phyloP scores from a whole-genome alignment of 2,888 invertebrate genomes.

The Dexiosoma caninum region DNA sequence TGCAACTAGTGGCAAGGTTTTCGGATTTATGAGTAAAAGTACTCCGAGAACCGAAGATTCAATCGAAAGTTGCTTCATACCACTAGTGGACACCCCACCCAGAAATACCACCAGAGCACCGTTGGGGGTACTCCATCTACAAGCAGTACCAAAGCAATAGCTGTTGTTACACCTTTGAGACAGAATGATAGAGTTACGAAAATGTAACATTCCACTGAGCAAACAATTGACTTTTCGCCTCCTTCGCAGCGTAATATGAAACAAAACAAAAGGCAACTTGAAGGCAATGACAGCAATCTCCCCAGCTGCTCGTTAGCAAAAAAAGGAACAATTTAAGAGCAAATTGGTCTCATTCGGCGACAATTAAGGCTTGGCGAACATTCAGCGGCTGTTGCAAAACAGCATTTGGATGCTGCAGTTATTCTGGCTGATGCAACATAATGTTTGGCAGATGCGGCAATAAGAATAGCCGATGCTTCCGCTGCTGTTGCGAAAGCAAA shows the following conservation, averaged over 20 bases:
- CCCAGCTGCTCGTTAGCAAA: background rate
- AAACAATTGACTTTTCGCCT: background rate
- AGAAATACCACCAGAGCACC: no score
- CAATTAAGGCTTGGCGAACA: background rate
- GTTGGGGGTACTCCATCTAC: no score
- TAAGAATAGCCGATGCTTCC: background rate
- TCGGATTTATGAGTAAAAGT: no score
- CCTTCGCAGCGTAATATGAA: background rate
- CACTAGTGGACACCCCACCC: no score
- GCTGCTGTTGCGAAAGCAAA: background rate
- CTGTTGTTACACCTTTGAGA: background rate
- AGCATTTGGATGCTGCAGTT: background rate
- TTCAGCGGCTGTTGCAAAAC: background rate
- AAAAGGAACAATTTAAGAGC: background rate
- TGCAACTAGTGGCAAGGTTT: no score
- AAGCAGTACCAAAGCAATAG: background rate
- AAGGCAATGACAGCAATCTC: background rate
- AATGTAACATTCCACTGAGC: background rate
- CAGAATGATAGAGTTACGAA: background rate
- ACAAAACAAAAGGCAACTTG: background rate
- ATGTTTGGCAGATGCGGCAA: background rate
- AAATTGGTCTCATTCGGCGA: background rate
- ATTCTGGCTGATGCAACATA: background rate
- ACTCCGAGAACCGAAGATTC: no score
- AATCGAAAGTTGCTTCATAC: no score